Evolutionary conservation across 1,140 invertebrate genomes (phyloP), one percentile per base, ranked within the genome.

Genomic region (Archegozetes longisetosus): DNA sequence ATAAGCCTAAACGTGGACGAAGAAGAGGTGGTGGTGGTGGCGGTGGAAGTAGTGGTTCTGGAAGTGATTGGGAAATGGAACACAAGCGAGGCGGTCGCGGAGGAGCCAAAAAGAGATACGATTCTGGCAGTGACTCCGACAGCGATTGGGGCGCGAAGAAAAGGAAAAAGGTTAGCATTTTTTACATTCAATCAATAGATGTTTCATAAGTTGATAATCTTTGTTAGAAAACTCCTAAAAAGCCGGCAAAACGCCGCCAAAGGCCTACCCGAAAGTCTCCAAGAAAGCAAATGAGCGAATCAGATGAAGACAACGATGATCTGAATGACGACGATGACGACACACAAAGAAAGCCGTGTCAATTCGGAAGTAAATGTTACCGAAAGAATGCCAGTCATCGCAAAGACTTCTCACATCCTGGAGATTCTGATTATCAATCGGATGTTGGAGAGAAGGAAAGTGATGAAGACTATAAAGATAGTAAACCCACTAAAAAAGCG

Each of bases 51-150:
- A 50, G 56, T 48, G 66, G 62, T 23, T 67, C 64, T 50, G 66
- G 60, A 29, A 66, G 63, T 57, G 67, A 67, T 28, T 67, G 64
- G 65, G 62, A 64, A 58, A 28, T 63, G 0, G 66, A 68, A 20
- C 61, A 62, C 28, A 64, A 64, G 49, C 60, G 49, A 47, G 22
- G 55, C 9, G 60, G 60, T 48, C 55, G 56, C 47, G 28, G 58
- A 17, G 29, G 20, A 29, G 53, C 53, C 29, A 61, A 59, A 50
- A 28, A 55, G 9, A 46, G 27, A 29, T 1, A 23, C 51, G 61
- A 63, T 4, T 60, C 60, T 50, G 62, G 62, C 4, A 63, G 62
- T 47, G 65, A 66, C 27, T 66, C 65, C 9, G 66, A 65, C 46
- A 64, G 64, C 58, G 66, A 61, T 58, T 61, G 58, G 62, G 53